Conservation (phyloP, 2,797 vertebrate species). For the Coranthus polyacanthus region DNA sequence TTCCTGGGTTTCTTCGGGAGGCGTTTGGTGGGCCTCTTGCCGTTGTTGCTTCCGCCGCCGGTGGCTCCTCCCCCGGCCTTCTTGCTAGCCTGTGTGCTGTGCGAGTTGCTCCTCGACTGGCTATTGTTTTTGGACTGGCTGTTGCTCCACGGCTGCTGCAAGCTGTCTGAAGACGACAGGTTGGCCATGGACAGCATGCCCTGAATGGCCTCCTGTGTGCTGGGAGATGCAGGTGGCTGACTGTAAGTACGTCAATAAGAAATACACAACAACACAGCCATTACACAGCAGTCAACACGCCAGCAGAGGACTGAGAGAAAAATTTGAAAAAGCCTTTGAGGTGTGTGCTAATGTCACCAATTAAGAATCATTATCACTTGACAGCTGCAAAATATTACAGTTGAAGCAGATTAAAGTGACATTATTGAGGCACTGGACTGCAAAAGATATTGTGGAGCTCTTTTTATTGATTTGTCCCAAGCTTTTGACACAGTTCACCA, state of each 20-base stretch:
- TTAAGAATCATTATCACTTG: conserved; percentile 9
- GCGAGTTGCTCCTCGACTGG: conserved; percentile 89
- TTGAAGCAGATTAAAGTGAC: too few species aligned
- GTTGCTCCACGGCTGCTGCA: conserved; percentile 91
- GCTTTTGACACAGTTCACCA: too few species aligned
- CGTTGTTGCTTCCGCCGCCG: conserved; percentile 68
- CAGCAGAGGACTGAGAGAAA: conserved; percentile 45
- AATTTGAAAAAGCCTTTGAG: conserved; percentile 5
- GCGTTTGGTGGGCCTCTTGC: conserved; percentile 89
- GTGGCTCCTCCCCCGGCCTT: conserved; percentile 79
- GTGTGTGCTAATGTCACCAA: not conserved
- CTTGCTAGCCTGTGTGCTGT: conserved; percentile 85
- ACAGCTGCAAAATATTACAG: not conserved
- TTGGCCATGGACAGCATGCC: conserved; percentile 99
- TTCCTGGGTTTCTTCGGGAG: conserved; percentile 91
- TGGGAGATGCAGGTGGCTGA: conserved; percentile 98
- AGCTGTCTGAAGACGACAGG: conserved; percentile 95
- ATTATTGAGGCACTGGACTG: too few species aligned
- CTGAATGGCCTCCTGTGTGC: conserved; percentile 99
- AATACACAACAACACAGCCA: conserved; percentile 83
- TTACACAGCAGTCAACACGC: conserved; percentile 64
- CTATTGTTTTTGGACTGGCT: conserved; percentile 92
- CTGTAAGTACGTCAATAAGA: conserved; percentile 88
- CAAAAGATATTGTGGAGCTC: too few species aligned
- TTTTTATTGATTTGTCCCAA: too few species aligned